phyloP scores from a whole-genome alignment of 1,140 invertebrate species.

The Drosophila sp. region DNA sequence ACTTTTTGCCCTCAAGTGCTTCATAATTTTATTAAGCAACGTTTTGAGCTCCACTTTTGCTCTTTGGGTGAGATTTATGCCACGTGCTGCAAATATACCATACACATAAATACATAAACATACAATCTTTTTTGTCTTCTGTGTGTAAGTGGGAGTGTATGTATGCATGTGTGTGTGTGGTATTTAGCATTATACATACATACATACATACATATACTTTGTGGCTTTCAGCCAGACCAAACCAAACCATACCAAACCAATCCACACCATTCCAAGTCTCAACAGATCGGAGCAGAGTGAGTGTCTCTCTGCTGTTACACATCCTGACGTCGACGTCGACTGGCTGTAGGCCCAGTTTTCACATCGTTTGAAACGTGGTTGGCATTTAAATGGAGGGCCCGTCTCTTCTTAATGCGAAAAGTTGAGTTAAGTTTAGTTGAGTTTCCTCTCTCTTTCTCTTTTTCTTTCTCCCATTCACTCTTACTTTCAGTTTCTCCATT shows the following conservation, averaged over 20 bases:
- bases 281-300: background rate
- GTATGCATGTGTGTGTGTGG: background rate
- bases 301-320: slow-evolving; percentile 20
- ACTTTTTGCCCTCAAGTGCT: slow-evolving; percentile 40
- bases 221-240: slow-evolving; percentile 21
- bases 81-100: slow-evolving; percentile 59
- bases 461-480: slow-evolving; percentile 12
- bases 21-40: slow-evolving; percentile 68
- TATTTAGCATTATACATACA: slow-evolving; percentile 1
- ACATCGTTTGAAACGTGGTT: slow-evolving; percentile 65
- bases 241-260: slow-evolving; percentile 4
- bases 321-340: slow-evolving; percentile 3
- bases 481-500: background rate
- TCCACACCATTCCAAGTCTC: slow-evolving; percentile 2
- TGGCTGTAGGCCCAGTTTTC: slow-evolving; percentile 55
- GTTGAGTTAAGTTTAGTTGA: slow-evolving; percentile 17
- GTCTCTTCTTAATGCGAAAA: slow-evolving; percentile 33
- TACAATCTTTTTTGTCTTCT: background rate
- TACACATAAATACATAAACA: slow-evolving; percentile 2
- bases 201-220: slow-evolving; percentile 9
- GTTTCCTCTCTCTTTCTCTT: slow-evolving; percentile 15
- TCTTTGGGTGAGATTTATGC: slow-evolving; percentile 48
- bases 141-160: background rate
- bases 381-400: slow-evolving; percentile 58
- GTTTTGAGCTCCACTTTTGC: slow-evolving; percentile 27